Conservation (phyloP, 2,888 invertebrate species). For the Drosophila aldrichi region DNA sequence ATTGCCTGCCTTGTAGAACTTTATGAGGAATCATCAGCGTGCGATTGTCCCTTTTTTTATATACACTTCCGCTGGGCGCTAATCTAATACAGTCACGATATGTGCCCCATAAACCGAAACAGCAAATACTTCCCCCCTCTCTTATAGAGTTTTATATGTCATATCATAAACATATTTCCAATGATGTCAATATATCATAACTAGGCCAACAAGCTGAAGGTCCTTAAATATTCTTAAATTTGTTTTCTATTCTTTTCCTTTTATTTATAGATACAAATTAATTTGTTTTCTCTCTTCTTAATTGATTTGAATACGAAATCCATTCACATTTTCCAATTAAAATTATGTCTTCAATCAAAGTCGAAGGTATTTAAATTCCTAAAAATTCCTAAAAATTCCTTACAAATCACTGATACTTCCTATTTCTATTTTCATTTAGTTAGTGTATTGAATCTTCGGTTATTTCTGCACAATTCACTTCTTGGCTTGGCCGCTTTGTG, state of each 20-base stretch:
- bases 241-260: neutral
- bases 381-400: no score
- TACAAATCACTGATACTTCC: no score
- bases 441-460: neutral
- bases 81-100: conserved; percentile 9
- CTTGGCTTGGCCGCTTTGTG: conserved; percentile 9
- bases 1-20: conserved; percentile 55
- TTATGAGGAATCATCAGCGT: conserved; percentile 39
- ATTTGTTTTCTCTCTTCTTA: neutral
- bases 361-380: no score
- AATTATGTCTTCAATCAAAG: neutral
- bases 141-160: neutral
- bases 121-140: neutral
- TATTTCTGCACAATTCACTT: neutral
- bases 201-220: neutral
- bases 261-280: neutral
- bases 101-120: neutral
- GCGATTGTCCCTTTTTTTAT: conserved; percentile 26
- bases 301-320: neutral
- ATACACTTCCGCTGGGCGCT: conserved; percentile 15
- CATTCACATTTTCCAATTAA: neutral
- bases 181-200: neutral
- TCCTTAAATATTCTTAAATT: neutral
- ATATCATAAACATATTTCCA: neutral
- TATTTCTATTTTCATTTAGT: neutral